phyloP scores from a whole-genome alignment of 2,888 invertebrate genomes.

The Xestia ashworthii region DNA sequence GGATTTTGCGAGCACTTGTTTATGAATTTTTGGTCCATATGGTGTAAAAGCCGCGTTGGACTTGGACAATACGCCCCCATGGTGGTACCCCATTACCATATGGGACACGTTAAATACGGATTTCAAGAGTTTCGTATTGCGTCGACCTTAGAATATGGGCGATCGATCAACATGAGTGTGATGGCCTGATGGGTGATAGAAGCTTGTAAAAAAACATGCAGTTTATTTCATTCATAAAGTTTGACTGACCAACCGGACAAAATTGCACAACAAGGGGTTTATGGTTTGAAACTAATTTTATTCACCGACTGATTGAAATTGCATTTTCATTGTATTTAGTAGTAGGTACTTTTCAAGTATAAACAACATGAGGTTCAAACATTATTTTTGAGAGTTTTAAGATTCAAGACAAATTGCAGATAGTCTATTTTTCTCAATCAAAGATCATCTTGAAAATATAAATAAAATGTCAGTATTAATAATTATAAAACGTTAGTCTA shows the following conservation, averaged over 20 bases:
- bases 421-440: background rate
- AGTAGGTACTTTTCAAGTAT: background rate
- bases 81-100: slow-evolving; percentile 84
- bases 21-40: slow-evolving; percentile 89
- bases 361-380: background rate
- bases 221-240: background rate
- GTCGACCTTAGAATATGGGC: slow-evolving; percentile 46
- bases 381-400: background rate
- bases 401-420: background rate
- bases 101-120: slow-evolving; percentile 88
- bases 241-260: background rate
- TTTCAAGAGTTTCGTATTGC: slow-evolving; percentile 87
- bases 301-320: background rate
- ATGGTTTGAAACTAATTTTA: background rate
- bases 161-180: slow-evolving; percentile 63
- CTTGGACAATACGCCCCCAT: slow-evolving; percentile 88
- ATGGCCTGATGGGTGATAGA: slow-evolving; percentile 34
- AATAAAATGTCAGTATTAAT: background rate
- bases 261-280: background rate
- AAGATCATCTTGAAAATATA: background rate
- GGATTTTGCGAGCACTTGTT: slow-evolving; percentile 88
- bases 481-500: background rate
- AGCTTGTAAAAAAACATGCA: background rate
- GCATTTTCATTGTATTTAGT: background rate
- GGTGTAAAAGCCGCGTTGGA: slow-evolving; percentile 85